Conservation (phyloP, 2,113 vertebrate species). For the Urocolius indicus region DNA sequence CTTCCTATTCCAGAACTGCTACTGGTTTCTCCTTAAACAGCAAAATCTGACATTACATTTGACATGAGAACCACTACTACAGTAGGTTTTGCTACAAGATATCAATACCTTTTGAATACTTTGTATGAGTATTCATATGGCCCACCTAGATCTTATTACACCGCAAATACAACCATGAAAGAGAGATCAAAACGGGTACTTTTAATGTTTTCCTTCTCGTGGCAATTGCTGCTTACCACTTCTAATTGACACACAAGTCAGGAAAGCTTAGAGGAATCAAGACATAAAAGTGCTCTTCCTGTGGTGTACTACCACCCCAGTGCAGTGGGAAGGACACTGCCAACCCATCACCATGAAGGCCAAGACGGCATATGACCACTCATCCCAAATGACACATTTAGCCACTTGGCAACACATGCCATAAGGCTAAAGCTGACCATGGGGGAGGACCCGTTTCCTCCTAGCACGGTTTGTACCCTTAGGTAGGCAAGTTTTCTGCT, state of each 20-base stretch:
- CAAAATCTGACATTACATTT: not conserved
- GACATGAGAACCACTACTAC: rapidly evolving
- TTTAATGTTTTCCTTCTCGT: not conserved
- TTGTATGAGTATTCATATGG: not conserved
- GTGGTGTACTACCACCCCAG: rapidly evolving
- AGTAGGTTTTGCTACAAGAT: not conserved
- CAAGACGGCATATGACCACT: rapidly evolving
- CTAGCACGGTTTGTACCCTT: rapidly evolving
- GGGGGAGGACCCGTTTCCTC: not conserved
- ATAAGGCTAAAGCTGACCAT: not conserved
- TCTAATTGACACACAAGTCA: rapidly evolving
- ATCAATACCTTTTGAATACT: not conserved
- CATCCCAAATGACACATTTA: not conserved
- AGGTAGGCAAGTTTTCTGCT: not conserved
- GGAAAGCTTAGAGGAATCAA: not conserved
- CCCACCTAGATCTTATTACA: not conserved
- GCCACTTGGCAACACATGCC: not conserved
- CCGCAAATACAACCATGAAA: not conserved
- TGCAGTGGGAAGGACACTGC: rapidly evolving
- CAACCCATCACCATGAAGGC: not conserved
- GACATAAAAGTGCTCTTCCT: rapidly evolving
- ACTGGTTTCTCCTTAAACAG: not conserved
- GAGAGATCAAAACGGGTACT: not conserved
- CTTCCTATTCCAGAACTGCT: not conserved
- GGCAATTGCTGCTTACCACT: rapidly evolving